A percentile compares a stretch with the other conserved stretches of the same genome.
Evolutionary conservation across 2,113 vertebrate species (phyloP).

Genomic region (Clarias batrachus): DNA sequence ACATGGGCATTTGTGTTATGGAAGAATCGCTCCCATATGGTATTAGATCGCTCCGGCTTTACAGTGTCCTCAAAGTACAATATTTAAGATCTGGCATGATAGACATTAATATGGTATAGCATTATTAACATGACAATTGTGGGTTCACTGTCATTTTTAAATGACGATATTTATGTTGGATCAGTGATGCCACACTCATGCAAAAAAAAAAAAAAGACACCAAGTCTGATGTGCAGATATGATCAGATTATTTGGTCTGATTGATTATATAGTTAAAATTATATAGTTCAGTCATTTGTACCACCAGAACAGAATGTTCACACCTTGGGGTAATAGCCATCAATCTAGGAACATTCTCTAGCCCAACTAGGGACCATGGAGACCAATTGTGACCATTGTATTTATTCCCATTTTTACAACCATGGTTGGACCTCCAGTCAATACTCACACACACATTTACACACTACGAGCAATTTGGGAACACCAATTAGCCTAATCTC

Average conservation of each 20-base stretch:
- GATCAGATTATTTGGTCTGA: slow-evolving; percentile 22
- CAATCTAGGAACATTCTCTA: too few species aligned
- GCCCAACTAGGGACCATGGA: too few species aligned
- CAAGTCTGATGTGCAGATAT: not conserved
- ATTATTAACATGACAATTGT: slow-evolving; percentile 6
- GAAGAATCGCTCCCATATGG: slow-evolving; percentile 45
- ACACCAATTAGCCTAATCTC: not conserved
- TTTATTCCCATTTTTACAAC: too few species aligned
- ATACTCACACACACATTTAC: not conserved
- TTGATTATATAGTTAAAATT: slow-evolving; percentile 12
- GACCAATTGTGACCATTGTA: too few species aligned
- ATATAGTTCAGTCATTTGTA: not conserved
- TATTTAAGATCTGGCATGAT: slow-evolving; percentile 22
- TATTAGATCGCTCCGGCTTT: not conserved
- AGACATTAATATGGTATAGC: slow-evolving; percentile 17
- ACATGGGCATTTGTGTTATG: slow-evolving; percentile 32
- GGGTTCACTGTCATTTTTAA: not conserved
- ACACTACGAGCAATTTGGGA: not conserved
- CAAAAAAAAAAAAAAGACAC: not conserved
- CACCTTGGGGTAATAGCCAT: too few species aligned
- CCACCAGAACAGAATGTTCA: not conserved
- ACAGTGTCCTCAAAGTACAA: slow-evolving; percentile 16
- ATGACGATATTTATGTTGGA: not conserved
- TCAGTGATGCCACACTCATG: not conserved
- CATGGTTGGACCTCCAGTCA: too few species aligned